Conservation (phyloP, 1,140 invertebrate genomes). For the Ruditapes philippinarum region DNA sequence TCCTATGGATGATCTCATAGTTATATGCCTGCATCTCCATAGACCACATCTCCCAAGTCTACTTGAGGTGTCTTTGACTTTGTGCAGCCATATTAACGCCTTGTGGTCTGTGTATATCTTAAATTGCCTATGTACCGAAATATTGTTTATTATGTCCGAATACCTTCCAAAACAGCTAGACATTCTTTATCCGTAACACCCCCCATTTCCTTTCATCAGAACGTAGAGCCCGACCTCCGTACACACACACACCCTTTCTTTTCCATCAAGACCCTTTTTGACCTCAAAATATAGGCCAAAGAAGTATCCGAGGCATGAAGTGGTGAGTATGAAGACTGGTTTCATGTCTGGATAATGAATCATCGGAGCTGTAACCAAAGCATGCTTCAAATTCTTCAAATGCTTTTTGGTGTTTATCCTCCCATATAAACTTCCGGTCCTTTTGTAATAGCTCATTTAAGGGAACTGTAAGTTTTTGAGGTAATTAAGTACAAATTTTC, state of each 20-base stretch:
- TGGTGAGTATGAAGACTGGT: slow-evolving; percentile 64
- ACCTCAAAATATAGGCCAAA: slow-evolving; percentile 36
- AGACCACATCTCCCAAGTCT: slow-evolving; percentile 55
- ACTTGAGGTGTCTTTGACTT: too few species aligned
- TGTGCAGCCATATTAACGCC: too few species aligned
- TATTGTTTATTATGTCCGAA: too few species aligned
- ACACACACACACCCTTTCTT: slow-evolving; percentile 44
- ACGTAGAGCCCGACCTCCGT: slow-evolving; percentile 79
- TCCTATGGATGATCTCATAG: slow-evolving; percentile 20
- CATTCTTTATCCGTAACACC: slow-evolving; percentile 32
- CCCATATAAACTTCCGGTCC: slow-evolving; percentile 71
- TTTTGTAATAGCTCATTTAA: slow-evolving; percentile 85
- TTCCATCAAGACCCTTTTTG: slow-evolving; percentile 5
- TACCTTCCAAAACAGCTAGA: too few species aligned
- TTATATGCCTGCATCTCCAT: too few species aligned
- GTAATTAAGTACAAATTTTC: slow-evolving; percentile 80
- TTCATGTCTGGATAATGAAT: slow-evolving; percentile 68
- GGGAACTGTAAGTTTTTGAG: slow-evolving; percentile 77
- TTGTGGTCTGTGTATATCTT: too few species aligned
- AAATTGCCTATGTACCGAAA: too few species aligned
- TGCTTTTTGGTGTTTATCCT: slow-evolving; percentile 50
- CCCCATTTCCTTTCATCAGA: slow-evolving; percentile 50
- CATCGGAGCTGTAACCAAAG: slow-evolving; percentile 70
- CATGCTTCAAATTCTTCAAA: slow-evolving; percentile 62
- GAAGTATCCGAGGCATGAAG: slow-evolving; percentile 51